Evolutionary conservation across 2,113 vertebrate species (phyloP).

Genomic region (Toxotes jaculatrix): DNA sequence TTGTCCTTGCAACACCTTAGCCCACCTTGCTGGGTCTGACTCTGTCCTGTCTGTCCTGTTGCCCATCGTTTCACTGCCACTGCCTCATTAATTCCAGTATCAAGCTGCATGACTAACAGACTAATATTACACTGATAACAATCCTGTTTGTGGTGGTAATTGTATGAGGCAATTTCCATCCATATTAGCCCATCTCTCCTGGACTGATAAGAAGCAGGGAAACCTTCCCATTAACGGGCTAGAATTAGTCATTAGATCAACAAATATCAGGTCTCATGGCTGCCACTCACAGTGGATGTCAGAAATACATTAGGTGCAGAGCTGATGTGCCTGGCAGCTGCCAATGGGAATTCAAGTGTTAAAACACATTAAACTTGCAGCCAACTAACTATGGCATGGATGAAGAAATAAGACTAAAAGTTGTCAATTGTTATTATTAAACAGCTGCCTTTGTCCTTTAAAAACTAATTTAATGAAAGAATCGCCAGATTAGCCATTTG

Average conservation of each 20-base stretch:
- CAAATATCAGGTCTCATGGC: slow-evolving; percentile 56
- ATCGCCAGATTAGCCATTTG: background rate
- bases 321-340: slow-evolving; percentile 21
- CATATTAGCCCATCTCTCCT: slow-evolving; percentile 60
- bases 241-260: slow-evolving; percentile 66
- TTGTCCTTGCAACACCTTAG: slow-evolving; percentile 19
- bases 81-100: slow-evolving; percentile 69
- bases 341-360: background rate
- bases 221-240: slow-evolving; percentile 56
- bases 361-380: background rate
- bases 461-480: background rate
- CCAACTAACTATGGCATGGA: background rate
- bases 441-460: background rate
- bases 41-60: slow-evolving; percentile 5
- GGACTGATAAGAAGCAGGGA: slow-evolving; percentile 64
- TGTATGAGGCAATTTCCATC: slow-evolving; percentile 72
- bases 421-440: background rate
- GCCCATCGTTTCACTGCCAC: slow-evolving; percentile 1
- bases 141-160: slow-evolving; percentile 72
- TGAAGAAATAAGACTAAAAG: background rate
- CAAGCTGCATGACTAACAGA: slow-evolving; percentile 72
- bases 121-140: slow-evolving; percentile 73
- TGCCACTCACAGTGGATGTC: slow-evolving; percentile 42
- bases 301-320: slow-evolving; percentile 36
- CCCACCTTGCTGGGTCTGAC: background rate